phyloP scores from a whole-genome alignment of 2,797 vertebrate genomes.

The Mus caroli region DNA sequence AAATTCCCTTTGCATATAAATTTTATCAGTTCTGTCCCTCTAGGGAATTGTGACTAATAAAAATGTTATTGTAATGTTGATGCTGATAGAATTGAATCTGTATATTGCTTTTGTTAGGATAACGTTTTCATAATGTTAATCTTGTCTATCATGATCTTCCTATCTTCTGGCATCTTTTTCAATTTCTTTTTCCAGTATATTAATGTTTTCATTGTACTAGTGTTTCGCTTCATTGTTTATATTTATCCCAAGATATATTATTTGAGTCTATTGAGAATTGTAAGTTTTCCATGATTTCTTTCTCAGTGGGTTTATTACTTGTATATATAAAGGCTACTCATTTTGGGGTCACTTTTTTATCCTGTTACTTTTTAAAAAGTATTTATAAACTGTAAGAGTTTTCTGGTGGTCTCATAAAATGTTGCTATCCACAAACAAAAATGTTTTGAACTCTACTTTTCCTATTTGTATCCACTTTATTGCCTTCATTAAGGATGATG shows the following conservation, averaged over 20 bases:
- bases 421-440: background rate
- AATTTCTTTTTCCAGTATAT: background rate
- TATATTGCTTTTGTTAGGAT: background rate
- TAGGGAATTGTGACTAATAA: background rate
- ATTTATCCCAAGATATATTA: background rate
- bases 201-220: background rate
- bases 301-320: background rate
- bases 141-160: background rate
- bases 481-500: background rate
- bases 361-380: background rate
- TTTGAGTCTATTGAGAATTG: background rate
- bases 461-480: background rate
- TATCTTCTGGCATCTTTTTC: background rate
- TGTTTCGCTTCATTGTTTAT: background rate
- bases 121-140: background rate
- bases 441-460: background rate
- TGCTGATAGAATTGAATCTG: background rate
- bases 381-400: background rate
- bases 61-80: background rate
- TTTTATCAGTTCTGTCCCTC: background rate
- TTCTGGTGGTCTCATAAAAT: background rate
- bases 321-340: background rate
- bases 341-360: background rate
- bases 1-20: background rate
- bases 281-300: background rate